Base-by-base conservation (phyloP, 2,797 vertebrate species). In the Muraenolepis orangiensis region DNA sequence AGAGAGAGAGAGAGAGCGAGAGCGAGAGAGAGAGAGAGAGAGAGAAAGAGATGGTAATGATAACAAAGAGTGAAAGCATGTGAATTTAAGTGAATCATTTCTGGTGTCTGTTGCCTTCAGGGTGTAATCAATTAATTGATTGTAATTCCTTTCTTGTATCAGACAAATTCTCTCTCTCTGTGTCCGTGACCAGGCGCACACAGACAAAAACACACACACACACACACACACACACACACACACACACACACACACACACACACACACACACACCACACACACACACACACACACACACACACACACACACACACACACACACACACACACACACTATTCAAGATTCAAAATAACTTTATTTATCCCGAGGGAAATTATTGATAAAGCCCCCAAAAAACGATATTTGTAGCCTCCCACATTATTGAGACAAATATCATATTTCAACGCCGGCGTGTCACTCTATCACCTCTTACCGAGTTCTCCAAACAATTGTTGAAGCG, bases 301-400 rank as follows among this genome's bases (percentile, higher is more conserved):
- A 71, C 26, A 46, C 6, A 40, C 51, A 70, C 42, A 71, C 38
- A 71, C 70, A 71, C 70, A 69, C 67, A 69, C 71, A 70, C 68
- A 76, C 64, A 66, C 74, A 71, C 23, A 72, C 40, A 73, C 18
- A 67, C 0, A 68, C 10, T 68, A 1, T 40, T 1, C 31, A 3
- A 29, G 71, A 14, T 71, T 75, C 73, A n/a, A n/a, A n/a, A n/a
- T n/a, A n/a, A n/a, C n/a, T n/a, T n/a, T n/a, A n/a, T n/a, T n/a
- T n/a, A n/a, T n/a, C n/a, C n/a, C n/a, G n/a, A n/a, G n/a, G n/a
- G n/a, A n/a, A n/a, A n/a, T n/a, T 78, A 88, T 87, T 69, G 84
- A 87, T 87, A 72, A 26, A 32, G 77, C 74, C 76, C 76, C 73
- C 76, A 77, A 87, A 82, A 78, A 82, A 77, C 85, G 85, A 85